Evolutionary conservation across 2,888 invertebrate species (phyloP), one percentile per base, ranked within the genome.

Genomic region (Clunio marinus): DNA sequence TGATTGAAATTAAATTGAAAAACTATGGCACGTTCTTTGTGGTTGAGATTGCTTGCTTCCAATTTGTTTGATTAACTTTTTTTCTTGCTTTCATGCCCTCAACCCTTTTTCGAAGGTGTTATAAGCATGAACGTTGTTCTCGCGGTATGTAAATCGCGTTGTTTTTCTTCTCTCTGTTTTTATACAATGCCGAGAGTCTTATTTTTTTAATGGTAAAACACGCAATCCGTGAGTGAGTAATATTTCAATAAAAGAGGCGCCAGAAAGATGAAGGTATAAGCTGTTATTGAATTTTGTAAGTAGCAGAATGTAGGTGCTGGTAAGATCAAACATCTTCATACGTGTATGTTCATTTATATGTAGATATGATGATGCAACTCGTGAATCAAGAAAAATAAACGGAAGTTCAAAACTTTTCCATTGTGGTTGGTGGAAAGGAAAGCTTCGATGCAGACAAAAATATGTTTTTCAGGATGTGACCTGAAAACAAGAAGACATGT

Each of bases 221-320:
- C 46, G 46, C 63, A 46, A 27, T 63, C 2, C 63, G 46, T 63
- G 63, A n/a, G n/a, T n/a, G n/a, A 63, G 63, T 37, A 63, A 63
- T 63, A 63, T 63, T 63, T 63, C 28, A 63, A 63, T 63, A 22
- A 13, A 63, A 63, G 45, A 63, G 63, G 63, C 63, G 63, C 63
- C 63, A 63, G 63, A 25, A 25, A 22, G 46, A 24, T 20, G 20
- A 22, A 59, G 17, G 59, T 10, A 59, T 35, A 20, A 28, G 45
- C 45, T n/a, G 45, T 13, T 15, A n/a, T n/a, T n/a, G 45, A 45
- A 13, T 59, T 59, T 59, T 59, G 32, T 59, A 59, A 59, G 59
- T 59, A 59, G 59, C 59, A 35, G n/a, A 59, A 35, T 20, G 59
- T 59, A 35, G 59, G 59, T 35, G 59, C 35, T 45, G 2, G 17